Base-by-base conservation (phyloP, 2,113 vertebrate genomes). In the Gavia stellata region DNA sequence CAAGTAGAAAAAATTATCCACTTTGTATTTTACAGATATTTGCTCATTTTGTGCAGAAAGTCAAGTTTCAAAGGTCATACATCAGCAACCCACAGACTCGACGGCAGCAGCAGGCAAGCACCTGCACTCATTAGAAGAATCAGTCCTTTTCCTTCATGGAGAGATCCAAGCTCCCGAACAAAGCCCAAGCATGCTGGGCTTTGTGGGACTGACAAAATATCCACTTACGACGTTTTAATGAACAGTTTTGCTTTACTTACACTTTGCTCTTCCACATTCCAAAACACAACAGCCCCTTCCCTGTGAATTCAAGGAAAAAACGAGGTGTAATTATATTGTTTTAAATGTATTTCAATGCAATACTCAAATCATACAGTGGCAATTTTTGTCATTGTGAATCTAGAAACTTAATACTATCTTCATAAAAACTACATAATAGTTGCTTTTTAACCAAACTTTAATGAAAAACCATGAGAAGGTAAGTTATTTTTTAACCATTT, bases 241-340 rank as follows among this genome's bases (percentile, higher is more conserved):
- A 47, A 77, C 3, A 31, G 28, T 88, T 96, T 90, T 63, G 86
- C 77, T 92, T 63, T 96, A 97, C 98, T 98, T 97, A 99, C 99
- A 82, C 97, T 99, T 98, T 98, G 99, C 70, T 99, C 99, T 93
- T 99, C 99, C 93, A 99, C 99, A 85, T 99, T 99, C 99, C 99
- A 99, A 98, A 99, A 99, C 91, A 99, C 98, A 88, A 99, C 98
- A 44, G 99, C 99, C 47, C 99, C 99, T 98, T 99, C 99, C 97
- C 99, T 99, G 97, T 86, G 86, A 97, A 98, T 58, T 92, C 92
- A 96, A 98, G 44, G 77, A 89, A 83, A 79, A 97, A 53, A 44
- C 81, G 49, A 92, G 66, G n/a, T 90, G 88, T 96, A 94, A 83
- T 65, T 71, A 67, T 34, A 77, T 50, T 62, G n/a, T 33, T 55